Percentiles rank a stretch among this genome's conserved stretches.
These are phyloP conservation scores for Apodemus speciosus DNA, from an alignment of 2,113 vertebrate genomes.

Conservation along the genomic window DNA sequence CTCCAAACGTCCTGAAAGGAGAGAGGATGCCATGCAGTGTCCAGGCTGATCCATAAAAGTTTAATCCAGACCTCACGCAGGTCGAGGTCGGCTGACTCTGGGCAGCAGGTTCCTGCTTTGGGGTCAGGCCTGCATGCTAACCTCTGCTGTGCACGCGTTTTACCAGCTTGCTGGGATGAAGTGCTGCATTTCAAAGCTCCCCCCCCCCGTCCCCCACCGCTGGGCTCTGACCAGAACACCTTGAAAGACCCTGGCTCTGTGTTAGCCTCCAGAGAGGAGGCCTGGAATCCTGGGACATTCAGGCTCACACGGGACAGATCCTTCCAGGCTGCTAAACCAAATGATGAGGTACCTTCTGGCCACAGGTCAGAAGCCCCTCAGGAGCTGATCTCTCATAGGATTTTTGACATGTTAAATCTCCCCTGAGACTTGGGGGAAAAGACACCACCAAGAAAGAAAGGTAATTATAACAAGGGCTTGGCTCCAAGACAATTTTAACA, in stretches of 20 bases:
- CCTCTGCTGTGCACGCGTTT: not conserved
- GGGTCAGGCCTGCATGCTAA: constrained; percentile 67
- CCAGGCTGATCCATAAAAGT: constrained; percentile 76
- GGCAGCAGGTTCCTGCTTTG: constrained; percentile 73
- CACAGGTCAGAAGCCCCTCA: not conserved
- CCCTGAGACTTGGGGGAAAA: not conserved
- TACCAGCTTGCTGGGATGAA: not conserved
- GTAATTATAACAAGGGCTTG: not conserved
- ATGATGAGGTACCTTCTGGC: not conserved
- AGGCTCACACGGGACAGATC: not conserved
- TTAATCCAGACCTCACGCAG: constrained; percentile 74
- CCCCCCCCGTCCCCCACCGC: not conserved
- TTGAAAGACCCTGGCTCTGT: not conserved
- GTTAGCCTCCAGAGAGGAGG: not conserved
- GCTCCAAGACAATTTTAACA: not conserved
- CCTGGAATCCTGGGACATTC: too few relatives aligned
- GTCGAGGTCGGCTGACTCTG: constrained; percentile 58
- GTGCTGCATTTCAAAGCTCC: constrained; percentile 43
- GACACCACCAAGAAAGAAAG: not conserved
- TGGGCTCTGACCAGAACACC: not conserved
- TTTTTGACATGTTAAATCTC: not conserved
- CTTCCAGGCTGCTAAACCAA: not conserved
- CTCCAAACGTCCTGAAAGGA: constrained; percentile 67
- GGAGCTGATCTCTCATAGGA: not conserved
- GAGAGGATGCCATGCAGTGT: constrained; percentile 71